Evolutionary conservation across 2,888 invertebrate species (phyloP), one percentile per base, ranked within the genome.

Genomic region (Melikaiella ostensackeni): DNA sequence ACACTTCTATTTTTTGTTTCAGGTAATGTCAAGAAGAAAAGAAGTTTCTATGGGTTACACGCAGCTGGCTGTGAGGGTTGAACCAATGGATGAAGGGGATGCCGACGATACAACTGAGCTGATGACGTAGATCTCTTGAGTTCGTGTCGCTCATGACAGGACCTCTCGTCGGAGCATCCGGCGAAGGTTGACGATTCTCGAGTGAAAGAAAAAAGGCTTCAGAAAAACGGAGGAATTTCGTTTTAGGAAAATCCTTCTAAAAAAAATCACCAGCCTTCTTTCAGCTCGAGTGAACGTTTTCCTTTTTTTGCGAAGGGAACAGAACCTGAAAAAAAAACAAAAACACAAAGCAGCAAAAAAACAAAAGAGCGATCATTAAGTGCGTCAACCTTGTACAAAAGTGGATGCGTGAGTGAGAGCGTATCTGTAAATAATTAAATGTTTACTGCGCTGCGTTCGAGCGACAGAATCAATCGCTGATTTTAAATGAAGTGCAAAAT

Each of bases 1-100:
- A 55, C 2, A 21, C n/a, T 21, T 55, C n/a, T 59, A 27, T 27
- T 24, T 59, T 27, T 27, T 13, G 16, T 11, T 59, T 5, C 79
- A 91, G 91, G 85, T 89, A 16, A 85, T 89, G 77, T 90, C 91
- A 21, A 87, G 88, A 62, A 86, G 90, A 82, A 87, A 88, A 77
- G 89, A 90, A 77, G 84, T 84, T 16, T 82, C 88, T 42, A 88
- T 90, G 85, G 91, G 90, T 35, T 91, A 91, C 81, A 91, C 90
- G 64, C 89, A 91, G 74, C 82, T 91, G 59, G 87, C 91, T 19
- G 88, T 91, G 59, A 86, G 86, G 75, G 85, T 89, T 79, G 91
- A 91, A 75, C 89, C 89, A 21, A 83, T 88, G 27, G 91, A 91
- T 59, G 91, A 91, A n/a, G 83, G 82, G 19, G 90, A 91, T 61